Percentiles rank a stretch among this genome's conserved stretches.
phyloP scores from a whole-genome alignment of 2,113 vertebrate species.

The Elaphurus davidianus region DNA sequence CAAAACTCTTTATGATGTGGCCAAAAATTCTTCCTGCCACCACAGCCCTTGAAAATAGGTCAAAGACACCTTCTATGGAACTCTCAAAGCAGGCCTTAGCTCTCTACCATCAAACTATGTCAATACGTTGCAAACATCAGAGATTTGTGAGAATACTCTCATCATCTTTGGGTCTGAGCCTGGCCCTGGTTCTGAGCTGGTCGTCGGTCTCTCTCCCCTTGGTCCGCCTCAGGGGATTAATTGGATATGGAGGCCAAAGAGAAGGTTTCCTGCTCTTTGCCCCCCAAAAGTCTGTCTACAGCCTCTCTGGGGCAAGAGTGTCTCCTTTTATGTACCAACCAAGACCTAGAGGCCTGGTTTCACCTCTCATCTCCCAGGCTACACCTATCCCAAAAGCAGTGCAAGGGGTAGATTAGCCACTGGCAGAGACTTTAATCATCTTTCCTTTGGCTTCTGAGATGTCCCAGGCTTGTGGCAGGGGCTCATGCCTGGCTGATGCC shows the following conservation, averaged over 20 bases:
- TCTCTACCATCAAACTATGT: background rate
- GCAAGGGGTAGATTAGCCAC: background rate
- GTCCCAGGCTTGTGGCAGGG: background rate
- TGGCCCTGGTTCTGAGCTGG: background rate
- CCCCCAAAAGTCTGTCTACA: background rate
- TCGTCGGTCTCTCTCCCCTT: background rate
- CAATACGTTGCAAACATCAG: background rate
- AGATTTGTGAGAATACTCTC: background rate
- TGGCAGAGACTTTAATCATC: background rate
- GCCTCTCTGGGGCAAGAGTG: background rate
- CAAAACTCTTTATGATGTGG: conserved; percentile 76
- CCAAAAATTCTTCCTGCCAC: conserved; percentile 73
- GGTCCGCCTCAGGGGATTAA: background rate
- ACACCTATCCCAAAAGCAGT: background rate
- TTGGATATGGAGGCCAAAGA: background rate
- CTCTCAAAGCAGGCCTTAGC: conserved; percentile 34
- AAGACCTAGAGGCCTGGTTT: background rate
- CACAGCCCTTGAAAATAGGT: conserved; percentile 74
- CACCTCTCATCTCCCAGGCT: background rate
- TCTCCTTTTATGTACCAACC: background rate
- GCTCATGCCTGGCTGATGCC: background rate
- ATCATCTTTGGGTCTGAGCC: background rate
- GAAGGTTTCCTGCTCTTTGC: background rate
- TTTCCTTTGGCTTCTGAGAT: background rate
- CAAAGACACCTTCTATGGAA: conserved; percentile 66